Evolutionary conservation across 1,140 invertebrate genomes (phyloP).

Genomic region (Drosophila rufa): DNA sequence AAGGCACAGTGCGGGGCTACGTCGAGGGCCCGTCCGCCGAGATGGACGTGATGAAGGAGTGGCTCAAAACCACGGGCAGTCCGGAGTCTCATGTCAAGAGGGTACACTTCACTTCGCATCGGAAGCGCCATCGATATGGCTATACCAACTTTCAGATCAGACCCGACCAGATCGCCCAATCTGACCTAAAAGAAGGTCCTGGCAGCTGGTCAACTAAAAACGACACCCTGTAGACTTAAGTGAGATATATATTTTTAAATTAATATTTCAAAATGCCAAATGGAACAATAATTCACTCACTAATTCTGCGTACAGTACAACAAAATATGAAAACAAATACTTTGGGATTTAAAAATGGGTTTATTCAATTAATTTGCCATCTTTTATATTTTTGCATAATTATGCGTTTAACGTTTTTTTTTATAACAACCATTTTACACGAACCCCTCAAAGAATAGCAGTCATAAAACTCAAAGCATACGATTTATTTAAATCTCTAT

Average conservation of each 20-base stretch:
- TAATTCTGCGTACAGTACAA: too few species aligned
- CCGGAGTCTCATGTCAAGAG: slow-evolving; percentile 36
- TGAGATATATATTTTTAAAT: neutral
- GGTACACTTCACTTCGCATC: slow-evolving; percentile 32
- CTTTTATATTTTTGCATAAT: too few species aligned
- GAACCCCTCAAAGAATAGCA: too few species aligned
- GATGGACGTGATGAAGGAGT: slow-evolving; percentile 66
- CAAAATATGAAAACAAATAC: too few species aligned
- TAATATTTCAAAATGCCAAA: neutral
- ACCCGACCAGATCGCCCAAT: slow-evolving; percentile 17
- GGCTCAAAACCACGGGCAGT: slow-evolving; percentile 64
- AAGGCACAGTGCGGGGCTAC: slow-evolving; percentile 62
- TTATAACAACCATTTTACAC: too few species aligned
- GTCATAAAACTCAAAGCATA: neutral
- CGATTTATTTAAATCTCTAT: neutral
- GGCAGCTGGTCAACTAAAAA: neutral
- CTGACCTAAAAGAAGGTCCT: too few species aligned
- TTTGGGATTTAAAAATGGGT: too few species aligned
- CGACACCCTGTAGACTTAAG: neutral
- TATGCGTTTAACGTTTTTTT: too few species aligned
- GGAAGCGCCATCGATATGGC: slow-evolving; percentile 38
- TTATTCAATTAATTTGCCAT: too few species aligned
- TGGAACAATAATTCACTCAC: too few species aligned
- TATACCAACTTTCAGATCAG: slow-evolving; percentile 61
- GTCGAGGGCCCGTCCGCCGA: slow-evolving; percentile 58